phyloP scores from a whole-genome alignment of 2,888 invertebrate species.

The Mechanitis messenoides region DNA sequence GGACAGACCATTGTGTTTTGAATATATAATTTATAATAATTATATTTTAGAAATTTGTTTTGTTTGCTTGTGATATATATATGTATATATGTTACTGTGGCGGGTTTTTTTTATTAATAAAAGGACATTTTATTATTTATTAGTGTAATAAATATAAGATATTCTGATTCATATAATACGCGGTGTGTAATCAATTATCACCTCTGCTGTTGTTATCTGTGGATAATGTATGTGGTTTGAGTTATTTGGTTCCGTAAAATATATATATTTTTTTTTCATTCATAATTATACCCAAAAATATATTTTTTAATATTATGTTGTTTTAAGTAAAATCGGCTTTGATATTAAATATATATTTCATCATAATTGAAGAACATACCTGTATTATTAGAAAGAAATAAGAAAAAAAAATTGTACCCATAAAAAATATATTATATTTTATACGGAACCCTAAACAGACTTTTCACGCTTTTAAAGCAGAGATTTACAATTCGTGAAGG shows the following conservation, averaged over 20 bases:
- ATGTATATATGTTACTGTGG: no score
- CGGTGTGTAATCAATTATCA: conserved; percentile 15
- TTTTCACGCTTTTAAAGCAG: conserved; percentile 36
- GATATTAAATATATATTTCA: no score
- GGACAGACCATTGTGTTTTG: conserved; percentile 18
- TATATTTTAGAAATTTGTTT: background rate
- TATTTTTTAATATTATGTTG: no score
- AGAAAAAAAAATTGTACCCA: background rate
- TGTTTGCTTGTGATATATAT: no score
- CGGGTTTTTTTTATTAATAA: no score
- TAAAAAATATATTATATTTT: background rate
- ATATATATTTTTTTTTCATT: background rate
- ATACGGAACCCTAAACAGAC: conserved; percentile 18
- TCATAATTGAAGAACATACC: no score
- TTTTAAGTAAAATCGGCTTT: no score
- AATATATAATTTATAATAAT: conserved; percentile 8
- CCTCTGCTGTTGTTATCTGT: conserved; percentile 9
- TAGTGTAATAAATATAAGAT: no score
- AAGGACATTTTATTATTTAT: no score
- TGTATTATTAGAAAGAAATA: background rate
- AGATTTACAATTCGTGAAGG: conserved; percentile 38
- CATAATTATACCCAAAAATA: background rate
- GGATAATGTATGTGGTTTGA: conserved; percentile 13
- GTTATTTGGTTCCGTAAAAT: conserved; percentile 9
- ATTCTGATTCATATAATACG: background rate